Evolutionary conservation across 1,140 invertebrate species (phyloP).

Genomic region (Reticulitermes speratus): DNA sequence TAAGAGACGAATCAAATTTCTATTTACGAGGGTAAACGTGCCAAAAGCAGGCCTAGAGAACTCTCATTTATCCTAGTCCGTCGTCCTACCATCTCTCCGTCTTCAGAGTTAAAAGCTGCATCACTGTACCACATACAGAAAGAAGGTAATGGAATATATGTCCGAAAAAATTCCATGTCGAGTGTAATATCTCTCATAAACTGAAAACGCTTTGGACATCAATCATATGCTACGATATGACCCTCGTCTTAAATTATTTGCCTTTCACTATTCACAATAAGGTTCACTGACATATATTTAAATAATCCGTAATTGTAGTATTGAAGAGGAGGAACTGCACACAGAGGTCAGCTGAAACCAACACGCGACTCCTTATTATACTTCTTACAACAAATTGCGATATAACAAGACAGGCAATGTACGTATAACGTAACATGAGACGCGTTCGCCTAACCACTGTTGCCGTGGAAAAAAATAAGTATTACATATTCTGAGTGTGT

Average conservation of each 20-base stretch:
- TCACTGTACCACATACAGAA: background rate
- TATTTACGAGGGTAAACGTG: background rate
- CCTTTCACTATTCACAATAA: background rate
- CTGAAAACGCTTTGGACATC: background rate
- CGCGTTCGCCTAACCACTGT: too few relatives aligned
- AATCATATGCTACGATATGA: background rate
- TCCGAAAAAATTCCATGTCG: background rate
- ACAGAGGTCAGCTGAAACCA: too few relatives aligned
- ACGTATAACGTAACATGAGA: too few relatives aligned
- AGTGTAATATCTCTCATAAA: background rate
- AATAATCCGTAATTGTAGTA: background rate
- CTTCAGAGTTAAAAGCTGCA: background rate
- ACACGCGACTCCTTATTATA: too few relatives aligned
- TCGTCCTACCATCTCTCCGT: background rate
- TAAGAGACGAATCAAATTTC: constrained; percentile 5
- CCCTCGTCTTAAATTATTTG: too few relatives aligned
- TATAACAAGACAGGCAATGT: too few relatives aligned
- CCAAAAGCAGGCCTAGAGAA: background rate
- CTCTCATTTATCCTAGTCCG: background rate
- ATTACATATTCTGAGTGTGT: too few relatives aligned
- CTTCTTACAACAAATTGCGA: too few relatives aligned
- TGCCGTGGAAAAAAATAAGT: too few relatives aligned
- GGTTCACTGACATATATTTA: background rate
- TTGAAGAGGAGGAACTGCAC: too few relatives aligned
- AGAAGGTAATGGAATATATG: background rate